Evolutionary conservation across 2,113 vertebrate species (phyloP), one percentile per base, ranked within the genome.

Genomic region (Aegotheles bennettii): DNA sequence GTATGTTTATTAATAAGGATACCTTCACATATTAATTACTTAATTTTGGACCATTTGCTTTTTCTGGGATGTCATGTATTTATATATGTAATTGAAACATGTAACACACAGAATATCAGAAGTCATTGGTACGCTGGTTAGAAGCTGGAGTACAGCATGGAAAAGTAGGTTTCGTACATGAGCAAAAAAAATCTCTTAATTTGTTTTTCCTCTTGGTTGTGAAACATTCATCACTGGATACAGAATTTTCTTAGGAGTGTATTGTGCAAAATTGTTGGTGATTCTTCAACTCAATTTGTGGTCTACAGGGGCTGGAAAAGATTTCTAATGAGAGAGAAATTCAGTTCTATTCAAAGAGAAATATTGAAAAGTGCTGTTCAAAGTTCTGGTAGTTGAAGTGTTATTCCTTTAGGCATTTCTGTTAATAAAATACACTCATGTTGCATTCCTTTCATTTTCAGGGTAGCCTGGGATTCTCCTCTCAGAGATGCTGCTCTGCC

Each of bases 81-180:
- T 94, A 40, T 71, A 74, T 91, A 95, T 83, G 70, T 67, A 79
- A 79, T 90, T 91, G 84, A 96, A 89, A 93, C 54, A 77, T 26
- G 48, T 75, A 86, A 78, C 65, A 71, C 65, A 36, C 21, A 82
- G 78, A 78, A 56, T 70, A 48, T 93, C 20, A 48, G 42, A 92
- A 95, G 64, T 75, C 59, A 69, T 70, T 56, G 40, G 24, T 60
- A 54, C 94, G 38, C 80, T 93, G 24, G 42, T 80, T 88, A 50
- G 24, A 86, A 93, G 76, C 35, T 33, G 33, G 61, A 60, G 24
- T 61, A 36, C 23, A 29, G 21, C 26, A 57, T 48, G 54, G 61
- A 59, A 95, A 89, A 14, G 12, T 36, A 42, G 13, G 0, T 77
- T 78, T 89, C 83, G 8, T 57, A 69, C 28, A 60, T 20, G 23